Evolutionary conservation across 2,113 vertebrate genomes (phyloP), one percentile per base, ranked within the genome.

Genomic region (Dicerorhinus sumatrensis): DNA sequence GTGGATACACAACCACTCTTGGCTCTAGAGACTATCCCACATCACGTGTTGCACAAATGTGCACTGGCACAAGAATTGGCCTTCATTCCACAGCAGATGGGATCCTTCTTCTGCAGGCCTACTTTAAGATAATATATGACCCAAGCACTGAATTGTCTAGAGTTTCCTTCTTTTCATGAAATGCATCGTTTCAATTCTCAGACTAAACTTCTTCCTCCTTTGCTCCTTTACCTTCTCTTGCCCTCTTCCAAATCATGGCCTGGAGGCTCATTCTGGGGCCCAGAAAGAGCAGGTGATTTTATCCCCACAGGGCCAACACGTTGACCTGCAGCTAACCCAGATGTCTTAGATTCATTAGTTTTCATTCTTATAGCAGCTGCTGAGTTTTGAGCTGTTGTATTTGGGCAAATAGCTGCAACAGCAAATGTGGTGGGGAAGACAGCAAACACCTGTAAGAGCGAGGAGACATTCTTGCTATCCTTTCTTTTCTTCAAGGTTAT

Each of bases 11-110:
- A 94, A 96, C 87, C 92, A 94, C 90, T 93, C 89, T 98, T 98
- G 98, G 98, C 98, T 97, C 18, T 92, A 62, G 95, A 93, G 80
- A 1, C 0, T 10, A 60, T 95, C 89, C 93, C 93, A 14, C 97
- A 89, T 96, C 98, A 97, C 62, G 77, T 97, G 97, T 97, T 86
- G 76, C 62, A 39, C 97, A 98, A 97, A 98, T 95, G 98, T 96
- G 97, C 72, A 0, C 96, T 98, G 97, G 80, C 89, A 96, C 21
- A 72, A 58, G 96, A 93, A 96, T 95, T 46, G 91, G 94, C 58
- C 97, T 96, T 97, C 85, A 51, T 5, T 65, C 63, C 79, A 48
- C 79, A 67, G 91, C 67, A 93, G 39, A 93, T 0, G 33, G 91
- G 91, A 75, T 79, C 96, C 88, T 95, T 85, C 95, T 4, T 1